These are phyloP conservation scores for Streptopelia turtur DNA, from an alignment of 2,797 vertebrate genomes.

Conservation along the genomic window DNA sequence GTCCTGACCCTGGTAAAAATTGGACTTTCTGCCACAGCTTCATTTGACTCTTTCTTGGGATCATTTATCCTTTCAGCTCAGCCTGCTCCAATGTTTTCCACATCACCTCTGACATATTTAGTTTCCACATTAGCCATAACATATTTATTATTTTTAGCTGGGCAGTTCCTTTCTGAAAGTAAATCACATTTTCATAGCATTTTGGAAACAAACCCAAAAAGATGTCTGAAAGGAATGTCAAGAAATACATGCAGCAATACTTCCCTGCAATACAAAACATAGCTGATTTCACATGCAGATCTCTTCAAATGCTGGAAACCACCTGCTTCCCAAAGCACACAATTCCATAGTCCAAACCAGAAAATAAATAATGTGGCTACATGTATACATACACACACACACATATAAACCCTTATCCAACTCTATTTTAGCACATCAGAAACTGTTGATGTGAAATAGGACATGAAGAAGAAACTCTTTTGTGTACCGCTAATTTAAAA, in stretches of 20 bases:
- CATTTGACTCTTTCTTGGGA: background rate
- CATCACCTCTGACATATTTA: constrained; percentile 27
- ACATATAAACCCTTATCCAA: background rate
- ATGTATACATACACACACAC: background rate
- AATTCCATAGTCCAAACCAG: background rate
- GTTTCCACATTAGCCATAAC: constrained; percentile 56
- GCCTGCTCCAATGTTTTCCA: constrained; percentile 24
- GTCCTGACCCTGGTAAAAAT: background rate
- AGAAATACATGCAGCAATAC: constrained; percentile 49
- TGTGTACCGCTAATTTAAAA: constrained; percentile 45
- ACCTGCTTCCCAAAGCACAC: constrained; percentile 44
- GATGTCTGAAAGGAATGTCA: constrained; percentile 41
- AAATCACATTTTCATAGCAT: constrained; percentile 33
- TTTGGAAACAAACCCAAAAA: constrained; percentile 18
- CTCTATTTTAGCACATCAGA: constrained; percentile 9
- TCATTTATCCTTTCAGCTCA: constrained; percentile 23
- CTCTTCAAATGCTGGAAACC: constrained; percentile 32
- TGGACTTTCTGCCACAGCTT: background rate
- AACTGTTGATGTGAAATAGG: background rate
- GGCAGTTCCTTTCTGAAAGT: constrained; percentile 53
- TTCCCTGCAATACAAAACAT: constrained; percentile 41
- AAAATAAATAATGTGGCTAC: constrained; percentile 15
- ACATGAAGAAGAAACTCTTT: constrained; percentile 34
- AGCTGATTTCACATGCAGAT: constrained; percentile 34
- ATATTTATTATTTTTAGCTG: constrained; percentile 64